Evolutionary conservation across 2,797 vertebrate species (phyloP), one percentile per base, ranked within the genome.

Genomic region (Poecilia picta): DNA sequence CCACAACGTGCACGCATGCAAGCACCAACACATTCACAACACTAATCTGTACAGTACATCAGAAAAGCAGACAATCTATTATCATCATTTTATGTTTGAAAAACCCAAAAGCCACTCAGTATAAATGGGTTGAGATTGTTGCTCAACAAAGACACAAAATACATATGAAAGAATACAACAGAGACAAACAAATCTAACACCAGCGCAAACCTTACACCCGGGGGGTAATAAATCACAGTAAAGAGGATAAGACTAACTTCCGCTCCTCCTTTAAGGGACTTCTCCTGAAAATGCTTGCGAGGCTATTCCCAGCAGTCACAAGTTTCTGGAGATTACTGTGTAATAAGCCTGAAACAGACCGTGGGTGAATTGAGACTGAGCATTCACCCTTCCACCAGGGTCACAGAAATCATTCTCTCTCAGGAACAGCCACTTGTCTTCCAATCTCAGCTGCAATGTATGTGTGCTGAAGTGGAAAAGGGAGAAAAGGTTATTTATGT

Each of bases 281-380:
- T 84, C 73, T 80, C 82, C 86, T 85, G 77, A 89, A 90, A 91
- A 83, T 80, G 91, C 91, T 90, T 89, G 91, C 83, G 18, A 89
- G 87, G 91, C 90, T 89, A 78, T 92, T 93, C 92, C 91, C 91
- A 84, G 80, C 79, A 78, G 91, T 83, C 79, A 81, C 85, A 85
- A 89, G 90, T 86, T 92, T 91, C 71, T 87, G 80, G 85, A 94
- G 92, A 94, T 94, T 94, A 93, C 91, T 85, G 91, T 87, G 89
- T 90, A 92, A 92, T 93, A 92, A 89, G 88, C 85, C 85, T 91
- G 87, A 88, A 93, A 93, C 78, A 47, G 89, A 85, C 81, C n/a
- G 41, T 51, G 86, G 91, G 85, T 90, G 90, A 93, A 95, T 88
- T 92, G 90, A 90, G 94, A 93, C 88, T 73, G 91, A 94, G 93